Evolutionary conservation across 1,140 invertebrate genomes (phyloP).

Genomic region (Zaprionus capensis): DNA sequence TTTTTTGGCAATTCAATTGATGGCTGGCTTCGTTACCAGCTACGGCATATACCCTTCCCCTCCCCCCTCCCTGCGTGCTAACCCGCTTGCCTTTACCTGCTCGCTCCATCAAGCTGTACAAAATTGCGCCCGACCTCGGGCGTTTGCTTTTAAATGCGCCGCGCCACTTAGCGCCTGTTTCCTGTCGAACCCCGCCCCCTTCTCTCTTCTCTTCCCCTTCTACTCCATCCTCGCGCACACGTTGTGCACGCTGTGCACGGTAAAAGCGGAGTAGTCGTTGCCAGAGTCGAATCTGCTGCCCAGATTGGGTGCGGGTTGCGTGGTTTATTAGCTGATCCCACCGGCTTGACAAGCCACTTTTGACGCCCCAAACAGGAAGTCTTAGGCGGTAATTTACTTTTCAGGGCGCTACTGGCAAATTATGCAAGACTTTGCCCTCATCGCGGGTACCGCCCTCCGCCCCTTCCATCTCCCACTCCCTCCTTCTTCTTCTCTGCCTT

Average conservation of each 20-base stretch:
- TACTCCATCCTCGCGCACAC: neutral
- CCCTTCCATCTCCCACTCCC: neutral
- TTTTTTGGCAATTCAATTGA: conserved; percentile 83
- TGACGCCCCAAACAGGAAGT: conserved; percentile 76
- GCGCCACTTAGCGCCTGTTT: conserved; percentile 73
- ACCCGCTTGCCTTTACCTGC: neutral
- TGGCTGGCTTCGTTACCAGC: conserved; percentile 51
- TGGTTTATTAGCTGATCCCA: conserved; percentile 81
- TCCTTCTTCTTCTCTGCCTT: neutral
- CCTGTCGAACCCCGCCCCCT: conserved; percentile 33
- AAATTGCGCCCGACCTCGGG: conserved; percentile 54
- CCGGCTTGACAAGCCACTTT: conserved; percentile 78
- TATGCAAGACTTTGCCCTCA: conserved; percentile 69
- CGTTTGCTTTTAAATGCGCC: conserved; percentile 78
- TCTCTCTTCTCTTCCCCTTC: neutral
- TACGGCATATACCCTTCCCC: neutral
- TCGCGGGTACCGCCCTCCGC: neutral
- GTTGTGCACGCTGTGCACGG: conserved; percentile 15
- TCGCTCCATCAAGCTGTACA: conserved; percentile 11
- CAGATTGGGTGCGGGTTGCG: conserved; percentile 45
- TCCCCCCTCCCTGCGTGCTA: neutral
- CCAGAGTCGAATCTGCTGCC: neutral
- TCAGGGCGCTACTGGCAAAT: conserved; percentile 74
- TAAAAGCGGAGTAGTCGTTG: neutral
- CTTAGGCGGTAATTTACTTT: conserved; percentile 81